Conservation (phyloP, 2,113 vertebrate species). For the Myanophis thanlyinensis region DNA sequence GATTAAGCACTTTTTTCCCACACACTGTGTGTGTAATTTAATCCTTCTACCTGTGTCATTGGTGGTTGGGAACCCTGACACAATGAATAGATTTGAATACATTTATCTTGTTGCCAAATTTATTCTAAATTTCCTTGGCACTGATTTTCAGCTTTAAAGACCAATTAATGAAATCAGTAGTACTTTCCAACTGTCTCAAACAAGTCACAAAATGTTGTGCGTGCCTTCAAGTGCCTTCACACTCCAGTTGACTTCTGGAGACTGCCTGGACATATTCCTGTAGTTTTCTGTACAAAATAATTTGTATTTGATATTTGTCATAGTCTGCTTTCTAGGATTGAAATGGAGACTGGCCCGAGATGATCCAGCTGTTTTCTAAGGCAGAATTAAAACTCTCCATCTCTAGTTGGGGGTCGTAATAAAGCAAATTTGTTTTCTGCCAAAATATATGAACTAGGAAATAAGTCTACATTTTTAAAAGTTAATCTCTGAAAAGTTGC, state of each 20-base stretch:
- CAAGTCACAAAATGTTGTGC: not conserved
- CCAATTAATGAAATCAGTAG: not conserved
- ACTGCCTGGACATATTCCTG: not conserved
- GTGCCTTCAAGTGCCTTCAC: not conserved
- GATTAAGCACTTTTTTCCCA: not conserved
- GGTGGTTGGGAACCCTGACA: too few species aligned
- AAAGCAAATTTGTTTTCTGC: not conserved
- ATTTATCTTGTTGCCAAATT: not conserved
- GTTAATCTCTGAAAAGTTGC: not conserved
- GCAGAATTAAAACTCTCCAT: not conserved
- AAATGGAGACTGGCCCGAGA: not conserved
- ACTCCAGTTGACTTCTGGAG: not conserved
- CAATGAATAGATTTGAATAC: not conserved
- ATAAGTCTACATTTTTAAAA: not conserved
- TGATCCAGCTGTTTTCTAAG: not conserved
- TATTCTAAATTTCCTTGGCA: not conserved
- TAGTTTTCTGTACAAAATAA: not conserved
- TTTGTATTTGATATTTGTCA: not conserved
- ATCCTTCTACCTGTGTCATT: not conserved
- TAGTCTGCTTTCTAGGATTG: not conserved
- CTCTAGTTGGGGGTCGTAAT: not conserved
- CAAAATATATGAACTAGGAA: not conserved
- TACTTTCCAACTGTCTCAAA: not conserved
- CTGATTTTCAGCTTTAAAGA: not conserved
- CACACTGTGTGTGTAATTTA: not conserved